Evolutionary conservation across 1,140 invertebrate genomes (phyloP), one percentile per base, ranked within the genome.

Genomic region (Diorhabda carinulata): DNA sequence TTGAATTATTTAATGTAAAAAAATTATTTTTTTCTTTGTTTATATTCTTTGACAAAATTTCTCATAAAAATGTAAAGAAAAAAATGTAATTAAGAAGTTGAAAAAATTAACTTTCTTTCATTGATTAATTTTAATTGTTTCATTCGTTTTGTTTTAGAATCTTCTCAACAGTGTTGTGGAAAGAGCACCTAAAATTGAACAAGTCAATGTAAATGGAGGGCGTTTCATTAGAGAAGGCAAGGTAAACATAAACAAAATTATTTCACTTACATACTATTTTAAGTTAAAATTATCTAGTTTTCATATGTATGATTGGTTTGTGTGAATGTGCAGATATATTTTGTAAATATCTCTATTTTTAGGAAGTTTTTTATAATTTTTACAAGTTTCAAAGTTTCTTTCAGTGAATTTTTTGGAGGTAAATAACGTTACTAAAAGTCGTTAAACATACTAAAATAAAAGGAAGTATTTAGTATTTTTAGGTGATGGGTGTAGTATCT

Each of bases 201-300:
- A 94, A 79, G 94, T 98, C 76, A 98, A 98, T 83, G 86, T 92
- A 73, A 92, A 94, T 79, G 97, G 97, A 75, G 96, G 95, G 79
- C 89, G 95, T 81, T 94, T 95, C 82, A 97, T 99, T 78, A 88
- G 96, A 73, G 97, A 99, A 86, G 96, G 96, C 73, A 98, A 98
- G 95, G 96, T 98, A 93, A 89, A 65, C 62, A 8, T 62, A 8
- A 4, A 43, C 41, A 43, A 43, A 44, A 25, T 25, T 25, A 52
- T 8, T n/a, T 52, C 47, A 52, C 3, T n/a, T n/a, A 52, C 2
- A 3, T n/a, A 52, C 47, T 52, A 52, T n/a, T 52, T 41, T 62
- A 65, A 41, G 43, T 58, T 59, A 57, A 70, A 40, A 57, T 62
- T 70, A 64, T 61, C 52, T 56, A 63, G 63, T n/a, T 64, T 56